Percentiles rank a stretch among this genome's conserved stretches.
These are phyloP conservation scores for Galaxea fascicularis DNA, from an alignment of 92 coral and sea anemone genomes.

Conservation along the genomic window DNA sequence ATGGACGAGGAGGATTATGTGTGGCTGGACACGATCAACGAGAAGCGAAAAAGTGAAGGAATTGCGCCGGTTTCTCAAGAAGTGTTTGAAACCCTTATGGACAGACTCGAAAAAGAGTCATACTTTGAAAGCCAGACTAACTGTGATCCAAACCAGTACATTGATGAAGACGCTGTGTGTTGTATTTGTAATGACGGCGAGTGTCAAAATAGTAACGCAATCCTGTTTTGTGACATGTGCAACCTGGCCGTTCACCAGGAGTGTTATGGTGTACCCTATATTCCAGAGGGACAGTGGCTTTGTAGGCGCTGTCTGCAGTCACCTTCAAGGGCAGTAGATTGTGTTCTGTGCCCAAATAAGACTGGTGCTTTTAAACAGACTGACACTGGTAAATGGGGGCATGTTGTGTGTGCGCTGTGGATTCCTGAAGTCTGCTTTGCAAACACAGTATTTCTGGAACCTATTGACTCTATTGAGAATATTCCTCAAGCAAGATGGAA, in stretches of 20 bases:
- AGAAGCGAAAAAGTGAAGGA: constrained; percentile 88
- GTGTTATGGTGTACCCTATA: constrained; percentile 99
- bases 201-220: constrained; percentile 98
- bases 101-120: constrained; percentile 95
- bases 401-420: constrained; percentile 99
- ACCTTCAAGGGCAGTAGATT: constrained; percentile 97
- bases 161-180: constrained; percentile 99
- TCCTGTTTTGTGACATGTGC: constrained; percentile 99
- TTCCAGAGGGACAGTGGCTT: constrained; percentile 99
- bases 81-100: constrained; percentile 97
- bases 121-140: constrained; percentile 98
- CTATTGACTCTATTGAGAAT: constrained; percentile 97
- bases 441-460: constrained; percentile 98
- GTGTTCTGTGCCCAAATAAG: constrained; percentile 97
- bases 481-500: constrained; percentile 99
- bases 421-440: constrained; percentile 99
- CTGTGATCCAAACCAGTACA: constrained; percentile 98
- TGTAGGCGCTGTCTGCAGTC: constrained; percentile 99
- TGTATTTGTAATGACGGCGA: constrained; percentile 99
- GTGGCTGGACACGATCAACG: constrained; percentile 94
- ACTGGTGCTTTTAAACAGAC: constrained; percentile 99
- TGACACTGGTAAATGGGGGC: constrained; percentile 98
- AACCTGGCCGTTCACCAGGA: constrained; percentile 99
- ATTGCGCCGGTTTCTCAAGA: constrained; percentile 99
- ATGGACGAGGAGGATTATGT: constrained; percentile 98